Evolutionary conservation across 1,140 invertebrate species (phyloP).

Genomic region (Hyles vespertilio): DNA sequence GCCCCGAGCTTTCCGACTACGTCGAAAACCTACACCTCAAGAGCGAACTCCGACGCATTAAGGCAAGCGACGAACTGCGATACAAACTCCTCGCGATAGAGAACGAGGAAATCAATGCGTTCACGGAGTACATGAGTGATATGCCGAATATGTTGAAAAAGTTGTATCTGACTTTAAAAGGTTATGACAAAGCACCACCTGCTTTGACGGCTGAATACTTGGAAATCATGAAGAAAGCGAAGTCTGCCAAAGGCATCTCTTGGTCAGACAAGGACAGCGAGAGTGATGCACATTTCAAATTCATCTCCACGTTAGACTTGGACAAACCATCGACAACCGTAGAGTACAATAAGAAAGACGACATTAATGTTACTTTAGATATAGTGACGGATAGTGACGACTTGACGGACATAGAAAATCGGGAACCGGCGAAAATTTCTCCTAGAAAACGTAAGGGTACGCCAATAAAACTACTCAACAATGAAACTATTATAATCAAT

Average conservation of each 20-base stretch:
- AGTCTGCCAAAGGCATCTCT: constrained; percentile 55
- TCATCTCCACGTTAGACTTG: constrained; percentile 50
- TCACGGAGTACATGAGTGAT: constrained; percentile 57
- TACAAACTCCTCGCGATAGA: constrained; percentile 47
- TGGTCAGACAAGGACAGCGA: constrained; percentile 57
- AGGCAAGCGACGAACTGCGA: constrained; percentile 41
- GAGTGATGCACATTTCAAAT: constrained; percentile 52
- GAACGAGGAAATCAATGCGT: constrained; percentile 54
- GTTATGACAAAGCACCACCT: constrained; percentile 60
- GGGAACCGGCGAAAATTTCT: constrained; percentile 25
- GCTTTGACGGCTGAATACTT: constrained; percentile 58
- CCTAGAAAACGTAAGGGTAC: constrained; percentile 57
- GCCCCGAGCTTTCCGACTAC: constrained; percentile 44
- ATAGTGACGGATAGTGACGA: constrained; percentile 50
- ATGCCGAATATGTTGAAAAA: constrained; percentile 66
- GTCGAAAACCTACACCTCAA: constrained; percentile 42
- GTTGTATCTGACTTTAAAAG: constrained; percentile 62
- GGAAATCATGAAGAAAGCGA: constrained; percentile 67
- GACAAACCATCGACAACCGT: constrained; percentile 40
- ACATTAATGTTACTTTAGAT: constrained; percentile 35
- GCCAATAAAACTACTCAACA: constrained; percentile 52
- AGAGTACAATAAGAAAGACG: constrained; percentile 34
- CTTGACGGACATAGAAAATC: constrained; percentile 52
- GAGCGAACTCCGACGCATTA: constrained; percentile 36
- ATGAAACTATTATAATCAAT: constrained; percentile 65